phyloP scores from a whole-genome alignment of 1,140 invertebrate genomes.

The Musca vetustissima region DNA sequence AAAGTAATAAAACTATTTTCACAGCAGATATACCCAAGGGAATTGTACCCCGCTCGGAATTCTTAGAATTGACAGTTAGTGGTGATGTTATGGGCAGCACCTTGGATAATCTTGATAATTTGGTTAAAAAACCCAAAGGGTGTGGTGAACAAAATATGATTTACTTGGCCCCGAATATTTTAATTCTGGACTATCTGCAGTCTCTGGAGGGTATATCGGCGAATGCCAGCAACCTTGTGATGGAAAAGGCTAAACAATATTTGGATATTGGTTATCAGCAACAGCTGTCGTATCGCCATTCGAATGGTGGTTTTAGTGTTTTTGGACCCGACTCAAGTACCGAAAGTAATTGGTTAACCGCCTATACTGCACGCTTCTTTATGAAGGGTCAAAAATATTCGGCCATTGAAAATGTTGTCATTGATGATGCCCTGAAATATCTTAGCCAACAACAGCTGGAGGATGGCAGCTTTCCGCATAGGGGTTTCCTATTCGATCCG shows the following conservation, averaged over 20 bases:
- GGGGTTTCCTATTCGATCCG: not conserved
- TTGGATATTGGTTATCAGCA: not conserved
- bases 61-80: conserved; percentile 71
- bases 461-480: not conserved
- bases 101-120: conserved; percentile 71
- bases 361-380: not conserved
- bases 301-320: not conserved
- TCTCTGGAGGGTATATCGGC: not conserved
- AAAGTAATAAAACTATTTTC: conserved; percentile 61
- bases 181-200: conserved; percentile 72
- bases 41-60: conserved; percentile 69
- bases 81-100: conserved; percentile 76
- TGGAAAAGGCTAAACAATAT: not conserved
- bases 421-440: conserved; percentile 5
- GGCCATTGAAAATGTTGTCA: not conserved
- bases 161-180: conserved; percentile 87
- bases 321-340: not conserved
- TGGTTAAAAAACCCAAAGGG: conserved; percentile 83
- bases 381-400: not conserved
- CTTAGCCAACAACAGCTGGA: not conserved
- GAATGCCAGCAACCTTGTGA: not conserved
- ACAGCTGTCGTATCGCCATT: not conserved
- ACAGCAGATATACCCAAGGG: conserved; percentile 71
- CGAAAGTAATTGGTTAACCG: not conserved
- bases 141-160: conserved; percentile 96